Conservation (phyloP, 2,888 invertebrate species). For the Acheta domesticus region DNA sequence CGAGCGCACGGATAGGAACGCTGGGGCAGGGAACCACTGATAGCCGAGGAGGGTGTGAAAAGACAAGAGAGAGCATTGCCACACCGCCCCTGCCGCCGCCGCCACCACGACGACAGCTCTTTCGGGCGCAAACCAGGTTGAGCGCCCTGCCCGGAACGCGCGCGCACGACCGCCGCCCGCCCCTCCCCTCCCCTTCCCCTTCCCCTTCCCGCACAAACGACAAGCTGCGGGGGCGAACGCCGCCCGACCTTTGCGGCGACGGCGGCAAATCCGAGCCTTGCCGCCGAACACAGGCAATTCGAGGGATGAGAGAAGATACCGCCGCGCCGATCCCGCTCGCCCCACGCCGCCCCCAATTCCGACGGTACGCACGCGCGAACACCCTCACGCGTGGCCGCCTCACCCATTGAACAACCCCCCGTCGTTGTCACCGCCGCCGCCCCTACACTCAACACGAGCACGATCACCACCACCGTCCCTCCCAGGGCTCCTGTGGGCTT, state of each 20-base stretch:
- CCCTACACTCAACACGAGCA: not conserved
- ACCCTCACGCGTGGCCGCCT: not conserved
- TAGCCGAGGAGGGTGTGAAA: no score
- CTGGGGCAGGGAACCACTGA: no score
- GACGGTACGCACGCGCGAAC: not conserved
- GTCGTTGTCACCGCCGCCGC: not conserved
- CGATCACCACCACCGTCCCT: no score
- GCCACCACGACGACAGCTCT: no score
- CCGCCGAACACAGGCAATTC: not conserved
- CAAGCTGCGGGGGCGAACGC: not conserved
- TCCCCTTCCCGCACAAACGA: not conserved
- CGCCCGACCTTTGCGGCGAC: conserved; percentile 3
- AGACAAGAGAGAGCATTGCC: no score
- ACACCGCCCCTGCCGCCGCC: no score
- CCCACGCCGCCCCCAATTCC: not conserved
- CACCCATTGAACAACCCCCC: no score
- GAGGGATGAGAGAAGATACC: not conserved
- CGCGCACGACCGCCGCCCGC: no score
- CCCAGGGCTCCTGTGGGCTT: no score
- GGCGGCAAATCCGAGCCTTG: not conserved
- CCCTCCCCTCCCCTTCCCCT: no score
- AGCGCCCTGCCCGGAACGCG: no score
- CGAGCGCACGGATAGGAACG: not conserved
- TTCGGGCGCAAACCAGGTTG: no score
- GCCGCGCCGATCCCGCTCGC: not conserved